Conservation (phyloP, 2,113 vertebrate species). For the Tragelaphus imberbis region DNA sequence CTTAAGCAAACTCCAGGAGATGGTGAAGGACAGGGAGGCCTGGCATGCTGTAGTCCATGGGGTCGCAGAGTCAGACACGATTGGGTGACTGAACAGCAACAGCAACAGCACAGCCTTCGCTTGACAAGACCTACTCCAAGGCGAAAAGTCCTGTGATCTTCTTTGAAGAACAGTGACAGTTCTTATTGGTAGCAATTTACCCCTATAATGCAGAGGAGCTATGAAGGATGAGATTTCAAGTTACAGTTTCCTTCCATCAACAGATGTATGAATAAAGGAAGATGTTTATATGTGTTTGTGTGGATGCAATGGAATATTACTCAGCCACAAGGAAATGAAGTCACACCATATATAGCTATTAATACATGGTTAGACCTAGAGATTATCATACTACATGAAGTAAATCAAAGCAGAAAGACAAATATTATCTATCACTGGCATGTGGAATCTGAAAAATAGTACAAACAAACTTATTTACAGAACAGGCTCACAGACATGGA, state of each 20-base stretch:
- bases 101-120: background rate
- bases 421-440: background rate
- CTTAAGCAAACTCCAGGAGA: background rate
- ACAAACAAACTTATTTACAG: background rate
- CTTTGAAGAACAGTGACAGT: background rate
- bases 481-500: background rate
- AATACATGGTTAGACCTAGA: background rate
- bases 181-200: background rate
- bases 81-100: background rate
- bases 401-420: background rate
- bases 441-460: background rate
- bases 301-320: background rate
- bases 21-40: background rate
- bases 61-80: rapidly evolving
- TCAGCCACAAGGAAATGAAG: background rate
- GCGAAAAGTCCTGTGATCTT: background rate
- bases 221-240: background rate
- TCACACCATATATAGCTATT: background rate
- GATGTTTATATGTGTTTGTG: background rate
- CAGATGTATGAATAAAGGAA: background rate
- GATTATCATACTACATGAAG: background rate
- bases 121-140: background rate
- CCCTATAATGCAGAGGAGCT: background rate
- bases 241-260: background rate
- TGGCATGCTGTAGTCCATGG: background rate